Percentiles rank a stretch among this genome's conserved stretches.
These are phyloP conservation scores for Ochropleura leucogaster DNA, from an alignment of 2,888 invertebrate genomes.

Conservation along the genomic window DNA sequence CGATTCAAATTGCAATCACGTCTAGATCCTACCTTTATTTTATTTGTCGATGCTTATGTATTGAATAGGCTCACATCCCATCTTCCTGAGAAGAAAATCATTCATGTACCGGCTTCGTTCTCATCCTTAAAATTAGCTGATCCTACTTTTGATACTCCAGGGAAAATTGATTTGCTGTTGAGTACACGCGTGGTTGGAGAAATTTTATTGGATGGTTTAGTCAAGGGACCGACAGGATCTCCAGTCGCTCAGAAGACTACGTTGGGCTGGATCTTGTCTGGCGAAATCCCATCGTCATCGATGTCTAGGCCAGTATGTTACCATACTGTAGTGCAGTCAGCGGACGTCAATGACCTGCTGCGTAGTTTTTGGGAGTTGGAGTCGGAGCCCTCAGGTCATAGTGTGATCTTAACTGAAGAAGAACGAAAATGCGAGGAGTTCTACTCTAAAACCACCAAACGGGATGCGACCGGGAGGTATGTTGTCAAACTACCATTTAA, in stretches of 20 bases:
- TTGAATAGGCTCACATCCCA: not conserved
- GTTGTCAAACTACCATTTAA: not conserved
- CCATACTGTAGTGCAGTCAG: not conserved
- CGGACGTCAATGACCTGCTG: not conserved
- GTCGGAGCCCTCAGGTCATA: not conserved
- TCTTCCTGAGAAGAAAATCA: not conserved
- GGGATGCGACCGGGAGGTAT: too few relatives aligned
- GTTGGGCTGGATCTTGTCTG: slow-evolving; percentile 5
- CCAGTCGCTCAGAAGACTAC: not conserved
- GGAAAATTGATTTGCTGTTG: slow-evolving; percentile 6
- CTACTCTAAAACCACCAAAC: too few relatives aligned
- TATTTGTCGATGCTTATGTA: slow-evolving; percentile 5
- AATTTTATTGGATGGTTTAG: not conserved
- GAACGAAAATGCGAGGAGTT: not conserved
- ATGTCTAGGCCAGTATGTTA: not conserved
- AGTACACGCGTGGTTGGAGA: not conserved
- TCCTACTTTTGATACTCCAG: not conserved
- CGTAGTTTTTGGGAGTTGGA: not conserved
- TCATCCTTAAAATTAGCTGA: not conserved
- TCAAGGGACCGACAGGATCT: not conserved
- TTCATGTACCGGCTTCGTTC: not conserved
- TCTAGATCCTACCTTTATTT: not conserved
- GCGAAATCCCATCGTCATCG: not conserved
- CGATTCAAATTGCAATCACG: not conserved
- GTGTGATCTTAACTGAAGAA: not conserved